A percentile compares a stretch with the other conserved stretches of the same genome.
Conservation (phyloP, 92 coral and sea anemone species). For the Heteractis magnifica region DNA sequence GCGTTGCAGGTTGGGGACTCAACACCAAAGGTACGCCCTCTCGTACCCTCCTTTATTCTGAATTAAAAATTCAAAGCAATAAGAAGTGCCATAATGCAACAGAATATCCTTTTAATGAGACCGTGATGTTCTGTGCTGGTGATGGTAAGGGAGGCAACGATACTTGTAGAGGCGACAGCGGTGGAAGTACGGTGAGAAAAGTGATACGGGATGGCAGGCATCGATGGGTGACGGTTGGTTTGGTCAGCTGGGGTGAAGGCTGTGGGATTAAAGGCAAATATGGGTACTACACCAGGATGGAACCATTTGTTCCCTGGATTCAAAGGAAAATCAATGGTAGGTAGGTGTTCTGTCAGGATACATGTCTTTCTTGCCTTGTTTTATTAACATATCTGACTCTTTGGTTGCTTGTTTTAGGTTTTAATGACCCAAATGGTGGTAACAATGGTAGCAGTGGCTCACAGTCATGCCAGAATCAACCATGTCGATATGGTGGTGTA, state of each 20-base stretch:
- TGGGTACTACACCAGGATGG: too few species aligned
- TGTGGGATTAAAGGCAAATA: not conserved
- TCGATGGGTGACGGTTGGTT: slow-evolving; percentile 75
- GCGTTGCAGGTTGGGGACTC: slow-evolving; percentile 60
- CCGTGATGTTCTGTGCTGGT: slow-evolving; percentile 55
- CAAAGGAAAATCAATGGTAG: too few species aligned
- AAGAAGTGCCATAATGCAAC: not conserved
- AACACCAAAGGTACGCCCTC: slow-evolving; percentile 15
- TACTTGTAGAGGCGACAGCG: slow-evolving; percentile 69
- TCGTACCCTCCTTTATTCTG: not conserved
- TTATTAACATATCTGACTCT: too few species aligned
- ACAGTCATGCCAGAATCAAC: slow-evolving; percentile 49
- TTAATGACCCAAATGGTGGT: slow-evolving; percentile 7
- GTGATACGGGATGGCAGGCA: slow-evolving; percentile 33
- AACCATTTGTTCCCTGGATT: too few species aligned
- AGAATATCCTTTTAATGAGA: not conserved
- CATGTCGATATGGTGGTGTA: slow-evolving; percentile 69
- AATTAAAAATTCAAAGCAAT: not conserved
- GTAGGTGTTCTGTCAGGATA: too few species aligned
- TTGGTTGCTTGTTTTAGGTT: not conserved
- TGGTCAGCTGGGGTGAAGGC: slow-evolving; percentile 68
- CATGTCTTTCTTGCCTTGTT: too few species aligned
- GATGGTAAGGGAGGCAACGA: slow-evolving; percentile 73
- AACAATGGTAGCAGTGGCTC: slow-evolving; percentile 8
- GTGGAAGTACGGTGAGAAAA: slow-evolving; percentile 60